phyloP scores from a whole-genome alignment of 1,140 invertebrate genomes.

The Parapsyche elsis region DNA sequence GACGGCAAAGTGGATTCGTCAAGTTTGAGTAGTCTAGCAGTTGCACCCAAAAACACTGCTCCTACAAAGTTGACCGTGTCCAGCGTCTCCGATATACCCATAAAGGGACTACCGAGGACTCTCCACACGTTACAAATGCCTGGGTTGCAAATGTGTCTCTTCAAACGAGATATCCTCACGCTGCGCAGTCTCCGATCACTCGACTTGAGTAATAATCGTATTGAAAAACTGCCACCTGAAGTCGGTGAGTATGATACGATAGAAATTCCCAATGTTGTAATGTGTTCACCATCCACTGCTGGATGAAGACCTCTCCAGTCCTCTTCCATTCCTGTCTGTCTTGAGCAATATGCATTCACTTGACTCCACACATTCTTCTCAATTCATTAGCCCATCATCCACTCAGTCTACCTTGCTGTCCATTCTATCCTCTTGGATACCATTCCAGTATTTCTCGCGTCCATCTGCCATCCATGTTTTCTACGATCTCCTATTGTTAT shows the following conservation, averaged over 20 bases:
- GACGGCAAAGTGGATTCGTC: conserved; percentile 68
- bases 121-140: conserved; percentile 70
- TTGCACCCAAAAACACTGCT: conserved; percentile 66
- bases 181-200: conserved; percentile 74
- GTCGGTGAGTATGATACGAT: conserved; percentile 67
- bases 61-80: conserved; percentile 73
- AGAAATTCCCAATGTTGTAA: background rate
- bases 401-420: no score
- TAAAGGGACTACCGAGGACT: conserved; percentile 75
- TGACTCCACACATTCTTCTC: no score
- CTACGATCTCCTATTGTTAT: no score
- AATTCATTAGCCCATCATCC: no score
- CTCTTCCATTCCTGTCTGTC: no score
- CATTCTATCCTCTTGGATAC: no score
- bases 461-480: no score
- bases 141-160: conserved; percentile 71
- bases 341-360: no score
- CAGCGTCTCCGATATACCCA: conserved; percentile 73
- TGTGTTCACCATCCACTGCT: no score
- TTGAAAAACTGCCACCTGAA: conserved; percentile 78
- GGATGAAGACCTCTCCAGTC: no score
- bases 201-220: conserved; percentile 81
- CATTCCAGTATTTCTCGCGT: no score
- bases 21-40: conserved; percentile 66
- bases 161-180: conserved; percentile 75